A percentile compares a stretch with the other conserved stretches of the same genome.
phyloP scores from a whole-genome alignment of 2,888 invertebrate genomes.

The Eristalis tenax region DNA sequence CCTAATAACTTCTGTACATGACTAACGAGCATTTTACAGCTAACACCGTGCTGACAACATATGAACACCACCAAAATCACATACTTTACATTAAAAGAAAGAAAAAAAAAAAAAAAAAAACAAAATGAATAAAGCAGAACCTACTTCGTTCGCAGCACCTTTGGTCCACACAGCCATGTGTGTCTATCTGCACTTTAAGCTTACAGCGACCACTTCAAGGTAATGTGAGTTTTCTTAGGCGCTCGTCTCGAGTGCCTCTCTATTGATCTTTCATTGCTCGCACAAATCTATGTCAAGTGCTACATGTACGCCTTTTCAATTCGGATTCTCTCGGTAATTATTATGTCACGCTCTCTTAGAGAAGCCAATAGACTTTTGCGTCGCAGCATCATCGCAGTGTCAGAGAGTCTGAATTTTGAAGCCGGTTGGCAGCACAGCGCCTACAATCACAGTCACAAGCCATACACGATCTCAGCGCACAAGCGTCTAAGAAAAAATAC shows the following conservation, averaged over 20 bases:
- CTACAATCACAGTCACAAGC: neutral
- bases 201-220: neutral
- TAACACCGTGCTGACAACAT: neutral
- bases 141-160: neutral
- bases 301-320: slow-evolving; percentile 49
- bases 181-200: neutral
- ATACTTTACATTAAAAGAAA: neutral
- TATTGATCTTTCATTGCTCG: slow-evolving; percentile 39
- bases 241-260: neutral
- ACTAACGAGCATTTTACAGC: neutral
- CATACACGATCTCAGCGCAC: neutral
- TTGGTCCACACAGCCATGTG: neutral
- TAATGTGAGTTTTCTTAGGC: neutral
- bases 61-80: neutral
- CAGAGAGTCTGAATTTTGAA: slow-evolving; percentile 42
- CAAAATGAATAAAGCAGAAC: neutral
- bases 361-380: slow-evolving; percentile 57
- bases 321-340: slow-evolving; percentile 60
- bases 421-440: slow-evolving; percentile 34
- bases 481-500: neutral
- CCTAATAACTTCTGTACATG: neutral
- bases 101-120: too few relatives aligned
- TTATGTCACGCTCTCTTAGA: slow-evolving; percentile 55
- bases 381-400: slow-evolving; percentile 51
- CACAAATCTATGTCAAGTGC: slow-evolving; percentile 58